Evolutionary conservation across 2,797 vertebrate species (phyloP).

Genomic region (Liasis olivaceus): DNA sequence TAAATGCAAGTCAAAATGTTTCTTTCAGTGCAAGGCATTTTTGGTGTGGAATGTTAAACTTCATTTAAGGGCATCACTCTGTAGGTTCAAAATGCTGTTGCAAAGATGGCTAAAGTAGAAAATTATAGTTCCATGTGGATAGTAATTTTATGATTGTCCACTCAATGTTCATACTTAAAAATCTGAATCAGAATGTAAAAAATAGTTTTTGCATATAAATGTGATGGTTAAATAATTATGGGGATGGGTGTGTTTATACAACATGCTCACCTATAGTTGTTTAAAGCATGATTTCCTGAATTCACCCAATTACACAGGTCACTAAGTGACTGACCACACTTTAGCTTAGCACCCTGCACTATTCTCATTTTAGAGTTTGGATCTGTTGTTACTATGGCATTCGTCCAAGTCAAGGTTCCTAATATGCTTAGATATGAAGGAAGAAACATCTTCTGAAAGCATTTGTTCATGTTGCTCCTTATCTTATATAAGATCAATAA

Average conservation of each 20-base stretch:
- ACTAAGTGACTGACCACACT: neutral
- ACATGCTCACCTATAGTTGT: neutral
- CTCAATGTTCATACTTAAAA: neutral
- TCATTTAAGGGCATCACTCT: conserved; percentile 49
- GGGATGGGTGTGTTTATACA: neutral
- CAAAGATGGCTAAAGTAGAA: conserved; percentile 51
- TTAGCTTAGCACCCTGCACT: neutral
- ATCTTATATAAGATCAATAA: neutral
- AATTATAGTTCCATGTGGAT: conserved; percentile 56
- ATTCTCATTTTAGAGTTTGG: neutral
- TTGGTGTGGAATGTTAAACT: conserved; percentile 46
- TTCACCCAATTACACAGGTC: neutral
- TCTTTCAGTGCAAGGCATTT: neutral
- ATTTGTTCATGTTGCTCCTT: neutral
- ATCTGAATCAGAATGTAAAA: neutral
- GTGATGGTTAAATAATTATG: neutral
- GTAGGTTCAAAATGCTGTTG: conserved; percentile 55
- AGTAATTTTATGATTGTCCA: conserved; percentile 48
- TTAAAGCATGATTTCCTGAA: neutral
- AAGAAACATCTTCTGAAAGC: neutral
- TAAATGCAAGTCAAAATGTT: conserved; percentile 29
- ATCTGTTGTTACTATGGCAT: neutral
- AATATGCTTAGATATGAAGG: neutral
- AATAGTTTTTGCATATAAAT: neutral
- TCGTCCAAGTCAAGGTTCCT: neutral